Evolutionary conservation across 1,140 invertebrate genomes (phyloP), one percentile per base, ranked within the genome.

Genomic region (Chelonus insularis): DNA sequence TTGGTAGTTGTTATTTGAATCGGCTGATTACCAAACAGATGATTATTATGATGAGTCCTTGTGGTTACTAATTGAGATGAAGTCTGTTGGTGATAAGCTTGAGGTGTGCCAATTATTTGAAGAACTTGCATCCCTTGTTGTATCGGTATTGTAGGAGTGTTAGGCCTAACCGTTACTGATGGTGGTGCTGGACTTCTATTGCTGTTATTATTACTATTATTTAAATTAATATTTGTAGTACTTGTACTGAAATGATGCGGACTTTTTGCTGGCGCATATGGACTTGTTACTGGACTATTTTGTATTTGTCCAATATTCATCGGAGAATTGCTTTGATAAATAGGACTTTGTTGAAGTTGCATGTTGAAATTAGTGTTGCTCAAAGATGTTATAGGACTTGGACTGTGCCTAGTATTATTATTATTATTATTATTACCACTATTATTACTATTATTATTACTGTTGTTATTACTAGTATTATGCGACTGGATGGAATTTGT

Each of bases 71-170:
- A 64, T 21, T 79, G 76, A 34, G 78, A 73, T 12, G 78, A 74
- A 0, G 78, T 56, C 20, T 74, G 73, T 48, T 80, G 72, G 67
- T 80, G 72, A 68, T 80, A 81, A 23, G 75, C 74, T 62, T 78
- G 76, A 21, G 79, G 78, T 57, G 75, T 72, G 25, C 78, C 75
- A 65, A 81, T 81, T 56, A 81, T 81, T 74, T 81, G 79, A n/a
- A 81, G 62, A 36, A 81, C 79, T 56, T 81, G 79, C 79, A 81
- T 81, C 12, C 79, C 78, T 68, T 79, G 79, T 54, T 81, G 79
- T 14, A 81, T 57, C 57, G 80, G 79, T 16, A 81, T 57, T 58
- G 80, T 78, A 0, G 79, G 79, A 36, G 79, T 81, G 60, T 77
- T 81, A 11, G 79, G 73, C 62, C 79, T 74, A 25, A 81, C 79